These are phyloP conservation scores for Polyommatus iphigenia DNA, from an alignment of 2,888 invertebrate species.

Conservation along the genomic window DNA sequence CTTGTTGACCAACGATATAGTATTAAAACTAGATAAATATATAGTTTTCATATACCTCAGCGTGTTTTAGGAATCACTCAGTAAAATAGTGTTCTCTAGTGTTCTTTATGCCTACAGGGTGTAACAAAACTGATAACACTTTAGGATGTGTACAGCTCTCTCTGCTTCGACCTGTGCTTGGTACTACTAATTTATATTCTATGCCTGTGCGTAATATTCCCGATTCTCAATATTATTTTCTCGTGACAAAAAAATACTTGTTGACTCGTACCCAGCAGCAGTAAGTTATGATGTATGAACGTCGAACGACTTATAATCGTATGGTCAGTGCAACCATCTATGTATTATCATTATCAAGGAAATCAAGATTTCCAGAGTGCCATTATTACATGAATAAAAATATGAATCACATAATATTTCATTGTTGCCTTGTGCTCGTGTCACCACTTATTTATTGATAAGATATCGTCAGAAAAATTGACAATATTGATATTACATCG, in stretches of 20 bases:
- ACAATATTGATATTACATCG: not conserved
- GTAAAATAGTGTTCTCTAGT: no score
- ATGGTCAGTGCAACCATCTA: not conserved
- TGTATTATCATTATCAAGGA: not conserved
- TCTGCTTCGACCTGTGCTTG: no score
- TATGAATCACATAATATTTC: not conserved
- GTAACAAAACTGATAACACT: no score
- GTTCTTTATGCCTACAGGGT: no score
- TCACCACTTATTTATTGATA: not conserved
- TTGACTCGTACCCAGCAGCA: no score
- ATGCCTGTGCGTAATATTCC: no score
- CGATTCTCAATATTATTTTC: no score
- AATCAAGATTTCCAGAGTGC: not conserved
- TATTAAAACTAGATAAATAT: constrained; percentile 3
- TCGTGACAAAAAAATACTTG: not conserved
- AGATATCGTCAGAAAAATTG: not conserved
- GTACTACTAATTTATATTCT: no score
- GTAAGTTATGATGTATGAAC: no score
- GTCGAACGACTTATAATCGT: not conserved
- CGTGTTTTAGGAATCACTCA: no score
- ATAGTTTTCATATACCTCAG: no score
- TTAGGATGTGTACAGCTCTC: no score
- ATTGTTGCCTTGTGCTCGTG: not conserved
- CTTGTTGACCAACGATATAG: constrained; percentile 16
- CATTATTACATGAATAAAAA: constrained; percentile 10